Base-by-base conservation (phyloP, 2,797 vertebrate species). In the Acipenser transmontanus region DNA sequence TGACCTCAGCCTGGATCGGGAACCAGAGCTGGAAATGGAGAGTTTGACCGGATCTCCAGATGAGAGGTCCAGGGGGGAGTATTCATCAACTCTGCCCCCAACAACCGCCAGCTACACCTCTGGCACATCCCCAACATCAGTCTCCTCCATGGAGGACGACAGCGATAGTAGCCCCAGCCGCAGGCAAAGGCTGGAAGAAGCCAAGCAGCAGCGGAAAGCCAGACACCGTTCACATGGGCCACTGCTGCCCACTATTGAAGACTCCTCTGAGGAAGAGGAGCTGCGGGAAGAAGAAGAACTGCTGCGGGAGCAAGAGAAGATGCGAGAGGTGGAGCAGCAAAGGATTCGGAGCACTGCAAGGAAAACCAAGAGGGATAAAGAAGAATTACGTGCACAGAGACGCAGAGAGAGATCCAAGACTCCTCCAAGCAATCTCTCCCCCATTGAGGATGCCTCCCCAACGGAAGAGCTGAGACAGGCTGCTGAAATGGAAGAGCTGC, bases 111-210 rank as follows among this genome's bases (percentile, higher is more conserved):
- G 96, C 77, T 99, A 98, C 77, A 98, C 95, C 4, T 98, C 97
- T 0, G 98, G 98, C 75, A 98, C 98, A 59, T 99, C 98, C 0
- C 97, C 98, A 66, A 99, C 97, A 59, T 99, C 97, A 70, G 90
- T 99, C 74, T 99, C 98, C 14, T 99, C 97, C 0, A 91, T 99
- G 75, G 98, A 99, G 76, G 98, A 99, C 78, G 98, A 99, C 73
- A 99, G 98, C 0, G 98, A 99, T 78, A 99, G 98, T 81, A 99
- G 98, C 75, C 98, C 98, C 17, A 99, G 98, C 84, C 94, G 97
- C 65, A 84, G 95, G 69, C 96, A 98, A 74, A 90, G 94, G 67
- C 87, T 99, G 1, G 98, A 98, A 62, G 97, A 99, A 64, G 98
- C 96, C 8, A 99, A 99, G 70, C 97, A 99, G 75, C 98, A 99